Percentiles rank a stretch among this genome's conserved stretches.
Conservation (phyloP, 2,113 vertebrate genomes). For the Callocephalon fimbriatum region DNA sequence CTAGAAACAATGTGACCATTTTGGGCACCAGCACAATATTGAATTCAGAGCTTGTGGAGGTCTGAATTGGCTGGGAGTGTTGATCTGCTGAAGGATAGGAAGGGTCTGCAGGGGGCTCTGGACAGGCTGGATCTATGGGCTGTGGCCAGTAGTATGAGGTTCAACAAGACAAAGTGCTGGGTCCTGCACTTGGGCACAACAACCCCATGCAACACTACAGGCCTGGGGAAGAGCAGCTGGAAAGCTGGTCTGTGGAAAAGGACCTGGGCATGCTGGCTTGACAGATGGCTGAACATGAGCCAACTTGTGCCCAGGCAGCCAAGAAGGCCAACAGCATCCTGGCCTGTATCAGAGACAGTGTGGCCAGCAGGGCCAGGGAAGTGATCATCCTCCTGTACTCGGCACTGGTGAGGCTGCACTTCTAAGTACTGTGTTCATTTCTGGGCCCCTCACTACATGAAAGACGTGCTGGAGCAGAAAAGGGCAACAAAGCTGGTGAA, state of each 20-base stretch:
- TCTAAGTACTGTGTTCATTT: background rate
- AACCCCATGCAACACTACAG: background rate
- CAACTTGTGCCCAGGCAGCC: background rate
- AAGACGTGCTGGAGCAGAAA: background rate
- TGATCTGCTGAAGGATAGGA: background rate
- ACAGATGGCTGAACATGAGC: background rate
- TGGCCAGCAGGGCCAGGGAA: background rate
- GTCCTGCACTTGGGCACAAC: background rate
- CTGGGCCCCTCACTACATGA: background rate
- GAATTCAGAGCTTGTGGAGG: background rate
- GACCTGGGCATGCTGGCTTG: background rate
- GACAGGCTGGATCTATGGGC: background rate
- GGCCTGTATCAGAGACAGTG: background rate
- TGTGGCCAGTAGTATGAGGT: background rate
- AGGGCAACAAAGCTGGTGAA: background rate
- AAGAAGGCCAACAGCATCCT: background rate
- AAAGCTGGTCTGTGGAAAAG: background rate
- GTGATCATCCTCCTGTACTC: accelerated
- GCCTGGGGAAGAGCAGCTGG: background rate
- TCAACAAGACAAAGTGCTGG: background rate
- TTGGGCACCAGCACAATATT: background rate
- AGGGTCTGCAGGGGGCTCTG: background rate
- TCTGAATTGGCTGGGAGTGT: background rate
- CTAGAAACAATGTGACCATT: background rate
- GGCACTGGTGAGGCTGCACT: background rate